phyloP scores from a whole-genome alignment of 1,140 invertebrate genomes.

The Frieseomelitta varia region DNA sequence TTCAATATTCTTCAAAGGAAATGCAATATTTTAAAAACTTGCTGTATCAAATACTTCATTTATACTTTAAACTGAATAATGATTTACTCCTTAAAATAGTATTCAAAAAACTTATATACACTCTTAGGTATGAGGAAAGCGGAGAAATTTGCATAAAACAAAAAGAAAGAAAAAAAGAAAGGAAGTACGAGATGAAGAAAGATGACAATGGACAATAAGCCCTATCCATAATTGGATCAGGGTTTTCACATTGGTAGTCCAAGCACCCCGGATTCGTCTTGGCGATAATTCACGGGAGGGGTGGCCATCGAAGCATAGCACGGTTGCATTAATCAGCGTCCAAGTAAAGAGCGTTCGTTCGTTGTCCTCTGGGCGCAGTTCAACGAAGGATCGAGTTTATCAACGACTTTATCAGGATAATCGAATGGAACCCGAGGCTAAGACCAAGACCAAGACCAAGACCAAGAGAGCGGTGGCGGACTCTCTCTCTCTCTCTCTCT shows the following conservation, averaged over 20 bases:
- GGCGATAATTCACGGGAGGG: slow-evolving; percentile 32
- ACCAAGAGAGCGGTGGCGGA: too few species aligned
- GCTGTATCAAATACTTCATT: too few species aligned
- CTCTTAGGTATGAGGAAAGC: too few species aligned
- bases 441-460: too few species aligned
- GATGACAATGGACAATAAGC: not conserved
- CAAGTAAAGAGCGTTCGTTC: slow-evolving; percentile 31
- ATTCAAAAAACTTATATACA: too few species aligned
- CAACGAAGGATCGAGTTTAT: slow-evolving; percentile 56
- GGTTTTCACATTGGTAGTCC: slow-evolving; percentile 20
- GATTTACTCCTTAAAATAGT: too few species aligned
- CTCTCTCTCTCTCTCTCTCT: not conserved
- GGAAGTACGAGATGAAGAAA: too few species aligned
- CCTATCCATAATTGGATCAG: slow-evolving; percentile 34
- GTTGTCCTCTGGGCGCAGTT: slow-evolving; percentile 6
- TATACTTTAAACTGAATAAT: too few species aligned
- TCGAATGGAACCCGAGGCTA: slow-evolving; percentile 47
- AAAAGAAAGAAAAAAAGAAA: too few species aligned
- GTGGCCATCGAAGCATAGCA: slow-evolving; percentile 7
- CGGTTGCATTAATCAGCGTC: slow-evolving; percentile 61
- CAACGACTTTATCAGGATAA: slow-evolving; percentile 68
- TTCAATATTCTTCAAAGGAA: too few species aligned
- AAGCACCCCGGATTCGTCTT: slow-evolving; percentile 6
- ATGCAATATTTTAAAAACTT: too few species aligned
- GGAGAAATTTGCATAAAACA: too few species aligned